A percentile compares a stretch with the other conserved stretches of the same genome.
phyloP scores from a whole-genome alignment of 2,888 invertebrate species.

The Epiperipatus broadwayi region DNA sequence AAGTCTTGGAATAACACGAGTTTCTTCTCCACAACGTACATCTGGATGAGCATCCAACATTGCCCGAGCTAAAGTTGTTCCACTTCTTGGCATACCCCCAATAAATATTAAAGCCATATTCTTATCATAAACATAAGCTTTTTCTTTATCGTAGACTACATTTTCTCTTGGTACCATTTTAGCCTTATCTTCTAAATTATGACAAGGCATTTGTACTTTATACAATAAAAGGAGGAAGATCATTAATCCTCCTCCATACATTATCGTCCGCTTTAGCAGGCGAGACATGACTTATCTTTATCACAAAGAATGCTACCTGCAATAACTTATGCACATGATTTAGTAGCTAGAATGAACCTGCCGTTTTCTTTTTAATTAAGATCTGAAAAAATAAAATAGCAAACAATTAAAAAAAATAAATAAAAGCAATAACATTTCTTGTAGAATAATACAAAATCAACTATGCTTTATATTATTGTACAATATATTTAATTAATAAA shows the following conservation, averaged over 20 bases:
- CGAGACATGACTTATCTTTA: constrained; percentile 8
- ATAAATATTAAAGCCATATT: constrained; percentile 87
- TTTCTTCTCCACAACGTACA: constrained; percentile 91
- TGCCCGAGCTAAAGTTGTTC: constrained; percentile 89
- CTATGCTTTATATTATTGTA: too few species aligned
- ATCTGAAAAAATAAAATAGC: too few species aligned
- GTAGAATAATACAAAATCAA: too few species aligned
- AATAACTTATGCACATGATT: too few species aligned
- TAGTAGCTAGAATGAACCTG: too few species aligned
- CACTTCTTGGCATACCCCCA: constrained; percentile 91
- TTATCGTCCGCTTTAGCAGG: not conserved
- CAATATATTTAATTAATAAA: too few species aligned
- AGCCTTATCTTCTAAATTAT: not conserved
- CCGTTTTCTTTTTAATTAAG: too few species aligned
- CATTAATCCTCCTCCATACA: not conserved
- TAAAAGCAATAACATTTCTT: too few species aligned
- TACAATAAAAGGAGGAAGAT: not conserved
- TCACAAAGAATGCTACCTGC: too few species aligned
- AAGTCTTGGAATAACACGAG: constrained; percentile 84
- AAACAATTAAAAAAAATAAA: too few species aligned
- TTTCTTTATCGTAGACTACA: not conserved
- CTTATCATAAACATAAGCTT: constrained; percentile 47
- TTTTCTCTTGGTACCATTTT: constrained; percentile 6
- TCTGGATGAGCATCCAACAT: constrained; percentile 96
- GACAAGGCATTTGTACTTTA: not conserved